Conservation (phyloP, 2,797 vertebrate species). For the Hyperoplus immaculatus region DNA sequence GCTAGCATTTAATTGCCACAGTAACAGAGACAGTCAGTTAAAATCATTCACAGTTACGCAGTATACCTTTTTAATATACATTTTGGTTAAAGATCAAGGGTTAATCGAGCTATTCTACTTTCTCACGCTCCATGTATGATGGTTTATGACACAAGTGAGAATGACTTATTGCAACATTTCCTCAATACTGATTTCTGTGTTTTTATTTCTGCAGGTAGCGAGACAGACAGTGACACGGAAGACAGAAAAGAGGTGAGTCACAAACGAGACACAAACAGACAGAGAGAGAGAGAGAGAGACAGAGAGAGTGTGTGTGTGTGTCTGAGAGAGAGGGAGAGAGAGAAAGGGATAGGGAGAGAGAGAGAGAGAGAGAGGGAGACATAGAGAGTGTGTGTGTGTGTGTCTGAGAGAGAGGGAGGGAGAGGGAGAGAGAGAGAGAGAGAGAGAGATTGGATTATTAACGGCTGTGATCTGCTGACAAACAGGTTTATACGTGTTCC, state of each 20-base stretch:
- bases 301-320: too few relatives aligned
- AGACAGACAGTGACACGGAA: constrained; percentile 94
- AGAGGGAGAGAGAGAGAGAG: too few relatives aligned
- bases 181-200: background rate
- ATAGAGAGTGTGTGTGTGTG: too few relatives aligned
- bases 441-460: constrained; percentile 56
- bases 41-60: background rate
- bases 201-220: constrained; percentile 88
- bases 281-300: too few relatives aligned
- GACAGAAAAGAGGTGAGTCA: constrained; percentile 88
- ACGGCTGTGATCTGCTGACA: constrained; percentile 31
- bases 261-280: too few relatives aligned
- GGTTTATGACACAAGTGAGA: background rate
- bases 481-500: constrained; percentile 70
- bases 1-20: constrained; percentile 5
- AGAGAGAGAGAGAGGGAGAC: too few relatives aligned
- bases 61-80: background rate
- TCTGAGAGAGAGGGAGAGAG: too few relatives aligned
- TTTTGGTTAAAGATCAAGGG: background rate
- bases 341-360: too few relatives aligned
- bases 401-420: too few relatives aligned
- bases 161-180: background rate
- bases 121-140: background rate
- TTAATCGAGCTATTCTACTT: background rate
- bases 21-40: too few relatives aligned